Conservation (phyloP, 2,888 invertebrate species). For the Neoitamus cyanurus region DNA sequence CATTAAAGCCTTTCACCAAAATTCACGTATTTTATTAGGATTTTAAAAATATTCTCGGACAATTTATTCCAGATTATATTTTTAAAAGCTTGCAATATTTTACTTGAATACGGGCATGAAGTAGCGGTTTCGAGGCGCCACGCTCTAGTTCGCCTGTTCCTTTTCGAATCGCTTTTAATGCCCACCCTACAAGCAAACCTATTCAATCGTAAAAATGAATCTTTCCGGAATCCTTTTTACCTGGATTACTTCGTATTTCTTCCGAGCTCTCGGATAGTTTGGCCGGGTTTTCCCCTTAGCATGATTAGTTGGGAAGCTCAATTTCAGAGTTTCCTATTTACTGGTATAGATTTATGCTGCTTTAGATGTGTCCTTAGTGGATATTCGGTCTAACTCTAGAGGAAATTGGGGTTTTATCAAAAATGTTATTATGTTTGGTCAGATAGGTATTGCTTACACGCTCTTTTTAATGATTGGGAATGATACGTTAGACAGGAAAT, state of each 20-base stretch:
- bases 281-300: not conserved
- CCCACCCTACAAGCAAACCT: not conserved
- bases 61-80: not conserved
- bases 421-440: not conserved
- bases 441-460: not conserved
- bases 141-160: not conserved
- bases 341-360: not conserved
- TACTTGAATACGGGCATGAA: not conserved
- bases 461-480: not conserved
- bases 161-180: not conserved
- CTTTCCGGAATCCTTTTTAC: not conserved
- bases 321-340: not conserved
- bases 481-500: not conserved
- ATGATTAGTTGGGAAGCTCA: not conserved
- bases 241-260: not conserved
- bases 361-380: not conserved
- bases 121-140: not conserved
- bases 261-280: not conserved
- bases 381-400: not conserved
- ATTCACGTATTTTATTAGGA: not conserved
- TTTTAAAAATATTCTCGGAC: not conserved
- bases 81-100: not conserved
- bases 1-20: too few relatives aligned
- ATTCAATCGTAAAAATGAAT: not conserved
- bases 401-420: not conserved